phyloP scores from a whole-genome alignment of 2,888 invertebrate species.

The Byasa hedistus region DNA sequence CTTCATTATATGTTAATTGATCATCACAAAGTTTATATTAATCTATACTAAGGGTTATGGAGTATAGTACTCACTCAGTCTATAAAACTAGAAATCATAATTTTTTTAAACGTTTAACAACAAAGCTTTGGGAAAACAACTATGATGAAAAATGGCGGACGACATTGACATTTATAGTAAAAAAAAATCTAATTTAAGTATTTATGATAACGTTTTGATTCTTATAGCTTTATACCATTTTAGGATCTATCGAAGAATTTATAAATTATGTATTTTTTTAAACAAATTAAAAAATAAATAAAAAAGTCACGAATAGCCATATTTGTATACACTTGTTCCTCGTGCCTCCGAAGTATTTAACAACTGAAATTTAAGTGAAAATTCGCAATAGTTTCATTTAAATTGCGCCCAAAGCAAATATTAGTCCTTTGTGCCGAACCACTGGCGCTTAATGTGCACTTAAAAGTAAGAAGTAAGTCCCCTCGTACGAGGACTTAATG shows the following conservation, averaged over 20 bases:
- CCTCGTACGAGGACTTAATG: slow-evolving; percentile 15
- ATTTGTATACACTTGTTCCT: not conserved
- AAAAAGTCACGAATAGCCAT: too few species aligned
- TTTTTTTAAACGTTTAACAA: too few species aligned
- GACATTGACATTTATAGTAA: too few species aligned
- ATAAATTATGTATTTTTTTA: too few species aligned
- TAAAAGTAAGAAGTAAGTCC: slow-evolving; percentile 7
- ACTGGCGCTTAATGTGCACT: slow-evolving; percentile 13
- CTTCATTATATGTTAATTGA: not conserved
- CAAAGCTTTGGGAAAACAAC: too few species aligned
- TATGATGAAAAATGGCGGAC: too few species aligned
- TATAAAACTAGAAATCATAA: not conserved
- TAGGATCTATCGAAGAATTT: too few species aligned
- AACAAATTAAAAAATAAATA: too few species aligned
- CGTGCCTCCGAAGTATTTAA: not conserved
- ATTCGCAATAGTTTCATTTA: slow-evolving; percentile 13
- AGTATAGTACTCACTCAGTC: not conserved
- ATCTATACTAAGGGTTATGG: not conserved
- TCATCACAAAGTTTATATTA: not conserved
- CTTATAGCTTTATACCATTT: too few species aligned
- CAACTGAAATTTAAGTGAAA: slow-evolving; percentile 10
- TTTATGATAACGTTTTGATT: too few species aligned
- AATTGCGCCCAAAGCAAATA: slow-evolving; percentile 15
- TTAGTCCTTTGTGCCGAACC: slow-evolving; percentile 10
- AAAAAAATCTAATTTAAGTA: too few species aligned